Conservation (phyloP, 2,113 vertebrate species). For the Macheiramphus alcinus region DNA sequence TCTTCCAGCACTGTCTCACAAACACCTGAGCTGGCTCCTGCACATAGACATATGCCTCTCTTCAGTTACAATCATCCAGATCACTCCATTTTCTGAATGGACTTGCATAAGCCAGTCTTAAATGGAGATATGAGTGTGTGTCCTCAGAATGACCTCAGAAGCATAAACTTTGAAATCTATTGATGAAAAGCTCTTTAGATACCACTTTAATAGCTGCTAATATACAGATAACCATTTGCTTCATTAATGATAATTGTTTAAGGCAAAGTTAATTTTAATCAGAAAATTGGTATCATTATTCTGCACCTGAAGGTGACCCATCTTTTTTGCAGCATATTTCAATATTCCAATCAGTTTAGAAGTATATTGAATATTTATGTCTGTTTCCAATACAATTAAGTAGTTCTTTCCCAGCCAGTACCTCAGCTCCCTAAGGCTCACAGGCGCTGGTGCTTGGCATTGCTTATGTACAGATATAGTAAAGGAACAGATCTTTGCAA, state of each 20-base stretch:
- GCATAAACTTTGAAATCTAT: not conserved
- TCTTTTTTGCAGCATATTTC: not conserved
- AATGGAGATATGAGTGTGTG: not conserved
- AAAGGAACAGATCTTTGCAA: not conserved
- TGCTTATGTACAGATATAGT: not conserved
- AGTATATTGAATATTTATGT: not conserved
- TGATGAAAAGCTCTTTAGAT: not conserved
- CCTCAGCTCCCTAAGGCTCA: not conserved
- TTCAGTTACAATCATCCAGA: not conserved
- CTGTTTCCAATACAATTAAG: not conserved
- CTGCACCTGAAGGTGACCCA: not conserved
- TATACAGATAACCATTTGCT: not conserved
- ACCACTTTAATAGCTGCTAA: not conserved
- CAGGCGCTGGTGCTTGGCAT: not conserved
- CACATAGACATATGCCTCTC: not conserved
- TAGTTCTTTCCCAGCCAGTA: not conserved
- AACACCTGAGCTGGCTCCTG: not conserved
- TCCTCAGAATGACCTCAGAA: not conserved
- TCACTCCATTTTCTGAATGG: not conserved
- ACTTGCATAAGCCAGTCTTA: not conserved
- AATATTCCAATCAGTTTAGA: constrained; percentile 3
- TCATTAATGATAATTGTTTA: not conserved
- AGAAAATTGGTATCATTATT: not conserved
- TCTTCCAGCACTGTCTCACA: not conserved
- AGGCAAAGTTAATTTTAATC: not conserved